These are phyloP conservation scores for Pocillopora grandis DNA, from an alignment of 92 coral and sea anemone species.

Conservation along the genomic window DNA sequence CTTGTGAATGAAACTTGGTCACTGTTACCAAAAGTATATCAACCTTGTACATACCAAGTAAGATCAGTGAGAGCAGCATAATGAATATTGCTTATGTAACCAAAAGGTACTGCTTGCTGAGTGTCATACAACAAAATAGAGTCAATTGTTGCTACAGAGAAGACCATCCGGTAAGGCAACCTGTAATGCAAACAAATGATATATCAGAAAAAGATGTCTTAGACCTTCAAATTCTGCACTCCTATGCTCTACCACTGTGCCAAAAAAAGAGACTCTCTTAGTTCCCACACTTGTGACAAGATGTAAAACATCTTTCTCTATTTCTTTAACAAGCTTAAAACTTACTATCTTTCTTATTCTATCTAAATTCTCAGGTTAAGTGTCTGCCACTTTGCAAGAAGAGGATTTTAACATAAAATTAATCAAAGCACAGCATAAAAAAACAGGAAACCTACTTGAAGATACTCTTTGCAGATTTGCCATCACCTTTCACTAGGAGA, in stretches of 20 bases:
- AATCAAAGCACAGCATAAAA: background rate
- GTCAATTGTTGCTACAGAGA: constrained; percentile 92
- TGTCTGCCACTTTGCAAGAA: background rate
- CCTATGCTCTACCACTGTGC: too few species aligned
- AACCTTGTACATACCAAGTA: constrained; percentile 67
- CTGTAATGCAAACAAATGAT: constrained; percentile 36
- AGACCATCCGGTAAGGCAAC: constrained; percentile 92
- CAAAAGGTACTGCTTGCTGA: constrained; percentile 84
- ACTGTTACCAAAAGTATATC: background rate
- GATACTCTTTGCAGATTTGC: constrained; percentile 6
- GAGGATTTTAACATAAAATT: too few species aligned
- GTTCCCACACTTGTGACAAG: too few species aligned
- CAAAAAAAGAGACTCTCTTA: too few species aligned
- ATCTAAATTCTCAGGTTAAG: background rate
- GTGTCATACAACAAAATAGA: constrained; percentile 92
- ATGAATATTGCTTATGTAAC: constrained; percentile 83
- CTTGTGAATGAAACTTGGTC: background rate
- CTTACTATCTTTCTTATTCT: too few species aligned
- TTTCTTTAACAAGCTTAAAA: too few species aligned
- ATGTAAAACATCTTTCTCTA: too few species aligned
- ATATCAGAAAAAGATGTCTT: too few species aligned
- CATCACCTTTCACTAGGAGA: constrained; percentile 12
- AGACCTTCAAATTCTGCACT: too few species aligned
- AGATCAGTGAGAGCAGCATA: constrained; percentile 90
- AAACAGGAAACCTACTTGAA: constrained; percentile 18